These are phyloP conservation scores for Brachypalpus laphriformis DNA, from an alignment of 2,888 invertebrate genomes.

Conservation along the genomic window DNA sequence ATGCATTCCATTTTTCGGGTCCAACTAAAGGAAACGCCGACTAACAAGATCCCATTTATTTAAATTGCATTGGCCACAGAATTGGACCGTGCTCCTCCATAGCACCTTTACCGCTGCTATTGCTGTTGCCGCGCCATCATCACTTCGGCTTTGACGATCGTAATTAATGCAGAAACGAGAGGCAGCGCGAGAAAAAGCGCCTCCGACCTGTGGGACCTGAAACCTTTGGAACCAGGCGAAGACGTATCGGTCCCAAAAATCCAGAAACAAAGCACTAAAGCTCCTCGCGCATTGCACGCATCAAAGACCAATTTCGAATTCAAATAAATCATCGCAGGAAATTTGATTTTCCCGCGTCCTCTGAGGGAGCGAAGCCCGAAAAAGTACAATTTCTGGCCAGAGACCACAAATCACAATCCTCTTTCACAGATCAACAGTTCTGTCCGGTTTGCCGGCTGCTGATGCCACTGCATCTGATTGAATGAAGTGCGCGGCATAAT, in stretches of 20 bases:
- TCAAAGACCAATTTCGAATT: slow-evolving; percentile 74
- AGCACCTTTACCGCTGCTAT: slow-evolving; percentile 49
- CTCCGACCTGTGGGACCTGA: slow-evolving; percentile 47
- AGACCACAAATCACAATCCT: slow-evolving; percentile 74
- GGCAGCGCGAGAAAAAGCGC: slow-evolving; percentile 53
- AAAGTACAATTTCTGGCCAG: slow-evolving; percentile 59
- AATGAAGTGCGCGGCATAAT: slow-evolving; percentile 75
- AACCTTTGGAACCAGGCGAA: neutral
- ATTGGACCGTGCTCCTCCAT: slow-evolving; percentile 75
- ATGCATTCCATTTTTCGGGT: slow-evolving; percentile 72
- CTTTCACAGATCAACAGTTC: slow-evolving; percentile 75
- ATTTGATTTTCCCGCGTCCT: slow-evolving; percentile 67
- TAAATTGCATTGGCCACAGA: slow-evolving; percentile 74
- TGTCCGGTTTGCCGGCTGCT: slow-evolving; percentile 66
- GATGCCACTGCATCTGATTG: slow-evolving; percentile 71
- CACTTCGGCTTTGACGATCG: slow-evolving; percentile 71
- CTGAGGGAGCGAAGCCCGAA: neutral
- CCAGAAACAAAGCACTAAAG: slow-evolving; percentile 61
- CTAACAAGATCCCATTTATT: slow-evolving; percentile 74
- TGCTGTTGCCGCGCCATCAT: slow-evolving; percentile 54
- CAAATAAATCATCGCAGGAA: slow-evolving; percentile 73
- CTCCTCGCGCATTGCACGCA: slow-evolving; percentile 64
- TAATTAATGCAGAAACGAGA: slow-evolving; percentile 68
- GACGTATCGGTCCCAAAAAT: slow-evolving; percentile 12
- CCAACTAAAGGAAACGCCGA: slow-evolving; percentile 67